These are phyloP conservation scores for Grus americana DNA, from an alignment of 2,113 vertebrate species.

Conservation along the genomic window DNA sequence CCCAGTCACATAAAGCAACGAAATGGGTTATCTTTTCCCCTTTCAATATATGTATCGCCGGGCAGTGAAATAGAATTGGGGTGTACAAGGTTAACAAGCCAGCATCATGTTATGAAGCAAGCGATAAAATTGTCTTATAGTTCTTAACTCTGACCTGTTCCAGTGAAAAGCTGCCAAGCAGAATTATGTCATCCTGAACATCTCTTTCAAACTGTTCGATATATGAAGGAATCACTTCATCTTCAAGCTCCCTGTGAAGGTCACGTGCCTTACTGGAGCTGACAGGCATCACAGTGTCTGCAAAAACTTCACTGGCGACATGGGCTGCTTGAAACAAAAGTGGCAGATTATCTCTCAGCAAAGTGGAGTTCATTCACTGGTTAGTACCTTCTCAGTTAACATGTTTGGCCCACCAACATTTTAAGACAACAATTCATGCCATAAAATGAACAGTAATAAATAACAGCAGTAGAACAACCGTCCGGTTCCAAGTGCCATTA, in stretches of 20 bases:
- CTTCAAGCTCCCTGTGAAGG: conserved; percentile 65
- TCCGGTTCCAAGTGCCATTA: background rate
- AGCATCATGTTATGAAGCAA: conserved; percentile 75
- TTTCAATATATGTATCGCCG: background rate
- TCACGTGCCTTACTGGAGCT: conserved; percentile 17
- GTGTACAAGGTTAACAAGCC: conserved; percentile 71
- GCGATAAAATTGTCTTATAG: conserved; percentile 77
- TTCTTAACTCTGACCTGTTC: conserved; percentile 89
- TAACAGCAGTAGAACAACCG: background rate
- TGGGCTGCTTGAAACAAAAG: conserved; percentile 35
- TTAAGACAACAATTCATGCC: background rate
- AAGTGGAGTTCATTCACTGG: background rate
- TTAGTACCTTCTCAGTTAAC: background rate
- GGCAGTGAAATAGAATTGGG: conserved; percentile 63
- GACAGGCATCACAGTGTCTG: background rate
- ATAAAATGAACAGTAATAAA: background rate
- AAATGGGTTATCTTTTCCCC: background rate
- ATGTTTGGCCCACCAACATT: background rate
- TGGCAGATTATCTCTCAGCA: background rate
- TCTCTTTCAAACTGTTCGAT: conserved; percentile 81
- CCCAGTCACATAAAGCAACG: background rate
- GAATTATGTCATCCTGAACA: conserved; percentile 84
- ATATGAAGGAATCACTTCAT: conserved; percentile 79
- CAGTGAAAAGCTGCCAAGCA: conserved; percentile 84
- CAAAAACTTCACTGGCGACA: background rate